Conservation (phyloP, 2,888 invertebrate genomes). For the Nemoura dubitans region DNA sequence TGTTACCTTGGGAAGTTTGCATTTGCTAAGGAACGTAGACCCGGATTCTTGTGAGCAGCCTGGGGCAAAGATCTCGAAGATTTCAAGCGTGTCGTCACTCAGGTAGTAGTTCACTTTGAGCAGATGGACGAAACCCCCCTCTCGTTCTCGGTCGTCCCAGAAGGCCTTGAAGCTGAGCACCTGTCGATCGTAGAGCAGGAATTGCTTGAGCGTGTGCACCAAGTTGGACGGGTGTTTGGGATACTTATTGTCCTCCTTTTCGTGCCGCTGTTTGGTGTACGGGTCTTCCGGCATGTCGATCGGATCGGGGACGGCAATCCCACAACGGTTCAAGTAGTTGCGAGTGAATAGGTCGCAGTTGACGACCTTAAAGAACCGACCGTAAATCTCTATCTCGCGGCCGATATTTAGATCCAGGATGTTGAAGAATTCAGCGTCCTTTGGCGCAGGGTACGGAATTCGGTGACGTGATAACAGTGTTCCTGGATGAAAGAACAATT, state of each 20-base stretch:
- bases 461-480: no score
- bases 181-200: conserved; percentile 75
- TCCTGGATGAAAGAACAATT: no score
- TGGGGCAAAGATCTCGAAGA: neutral
- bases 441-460: conserved; percentile 52
- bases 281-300: conserved; percentile 65
- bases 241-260: conserved; percentile 48
- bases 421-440: conserved; percentile 80
- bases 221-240: conserved; percentile 66
- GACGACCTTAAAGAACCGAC: conserved; percentile 82
- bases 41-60: neutral
- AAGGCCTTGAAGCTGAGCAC: conserved; percentile 82
- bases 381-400: conserved; percentile 79
- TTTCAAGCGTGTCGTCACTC: conserved; percentile 70
- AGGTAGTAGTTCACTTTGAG: conserved; percentile 86
- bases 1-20: neutral
- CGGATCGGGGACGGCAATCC: conserved; percentile 82
- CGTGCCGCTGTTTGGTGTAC: conserved; percentile 54
- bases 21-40: neutral
- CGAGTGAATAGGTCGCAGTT: conserved; percentile 89
- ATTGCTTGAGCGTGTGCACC: conserved; percentile 77
- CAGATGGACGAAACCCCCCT: conserved; percentile 79
- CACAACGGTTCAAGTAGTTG: conserved; percentile 83
- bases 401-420: conserved; percentile 90
- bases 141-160: conserved; percentile 86